These are phyloP conservation scores for Eurytoma adleriae DNA, from an alignment of 2,888 invertebrate species.

Conservation along the genomic window DNA sequence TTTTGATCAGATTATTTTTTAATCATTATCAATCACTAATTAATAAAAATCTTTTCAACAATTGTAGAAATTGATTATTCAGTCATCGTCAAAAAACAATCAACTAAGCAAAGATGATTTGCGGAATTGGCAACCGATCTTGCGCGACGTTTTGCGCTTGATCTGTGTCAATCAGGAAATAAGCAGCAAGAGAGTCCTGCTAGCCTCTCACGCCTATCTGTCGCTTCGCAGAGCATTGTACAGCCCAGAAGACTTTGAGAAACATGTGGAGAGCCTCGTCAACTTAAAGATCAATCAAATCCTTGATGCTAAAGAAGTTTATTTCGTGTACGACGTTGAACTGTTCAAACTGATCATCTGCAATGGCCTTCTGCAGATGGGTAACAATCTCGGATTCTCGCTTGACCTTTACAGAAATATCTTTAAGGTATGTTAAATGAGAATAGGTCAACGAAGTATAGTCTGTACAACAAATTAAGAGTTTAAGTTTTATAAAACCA, in stretches of 20 bases:
- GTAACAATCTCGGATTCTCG: slow-evolving; percentile 54
- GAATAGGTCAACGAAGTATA: too few species aligned
- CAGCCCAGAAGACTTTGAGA: slow-evolving; percentile 50
- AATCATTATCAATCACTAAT: slow-evolving; percentile 6
- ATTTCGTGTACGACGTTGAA: slow-evolving; percentile 60
- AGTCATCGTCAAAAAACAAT: slow-evolving; percentile 38
- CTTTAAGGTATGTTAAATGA: slow-evolving; percentile 63
- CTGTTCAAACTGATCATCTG: slow-evolving; percentile 65
- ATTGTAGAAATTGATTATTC: slow-evolving; percentile 64
- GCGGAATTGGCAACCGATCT: slow-evolving; percentile 55
- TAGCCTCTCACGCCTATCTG: slow-evolving; percentile 67
- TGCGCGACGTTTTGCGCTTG: slow-evolving; percentile 27
- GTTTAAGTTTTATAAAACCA: too few species aligned
- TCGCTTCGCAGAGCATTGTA: slow-evolving; percentile 58
- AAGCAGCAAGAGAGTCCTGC: slow-evolving; percentile 63
- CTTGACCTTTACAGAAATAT: slow-evolving; percentile 67
- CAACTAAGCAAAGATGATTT: slow-evolving; percentile 27
- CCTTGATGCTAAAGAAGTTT: slow-evolving; percentile 57
- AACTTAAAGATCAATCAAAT: slow-evolving; percentile 55
- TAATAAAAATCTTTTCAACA: too few species aligned
- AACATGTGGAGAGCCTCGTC: slow-evolving; percentile 59
- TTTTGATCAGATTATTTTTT: too few species aligned
- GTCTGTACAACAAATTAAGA: too few species aligned
- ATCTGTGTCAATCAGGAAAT: slow-evolving; percentile 58
- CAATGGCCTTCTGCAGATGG: slow-evolving; percentile 67